These are phyloP conservation scores for Pimpla rufipes DNA, from an alignment of 2,888 invertebrate genomes.

Conservation along the genomic window DNA sequence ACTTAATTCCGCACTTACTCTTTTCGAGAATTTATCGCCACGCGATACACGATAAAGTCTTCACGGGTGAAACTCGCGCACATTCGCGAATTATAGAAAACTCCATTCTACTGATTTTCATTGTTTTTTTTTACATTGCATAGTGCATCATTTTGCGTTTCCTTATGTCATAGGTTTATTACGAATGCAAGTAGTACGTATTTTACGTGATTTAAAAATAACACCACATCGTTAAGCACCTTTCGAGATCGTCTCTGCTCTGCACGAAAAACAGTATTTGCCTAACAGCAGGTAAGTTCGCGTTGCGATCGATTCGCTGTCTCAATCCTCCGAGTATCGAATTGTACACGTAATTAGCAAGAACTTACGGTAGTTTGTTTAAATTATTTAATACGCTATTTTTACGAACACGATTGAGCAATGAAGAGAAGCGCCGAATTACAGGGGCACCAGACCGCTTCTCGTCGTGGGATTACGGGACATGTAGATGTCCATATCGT, in stretches of 20 bases:
- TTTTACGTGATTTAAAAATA: constrained; percentile 17
- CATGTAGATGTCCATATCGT: constrained; percentile 98
- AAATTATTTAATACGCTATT: constrained; percentile 15
- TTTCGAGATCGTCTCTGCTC: constrained; percentile 19
- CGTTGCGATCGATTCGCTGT: not conserved
- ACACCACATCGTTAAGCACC: constrained; percentile 39
- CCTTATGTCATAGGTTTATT: constrained; percentile 1
- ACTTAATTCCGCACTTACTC: constrained; percentile 26
- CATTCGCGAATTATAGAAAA: constrained; percentile 16
- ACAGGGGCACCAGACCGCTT: constrained; percentile 94
- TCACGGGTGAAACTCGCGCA: not conserved
- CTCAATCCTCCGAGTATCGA: not conserved
- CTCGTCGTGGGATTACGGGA: constrained; percentile 95
- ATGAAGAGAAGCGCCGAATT: constrained; percentile 66
- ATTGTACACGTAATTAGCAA: constrained; percentile 24
- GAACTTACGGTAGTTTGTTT: constrained; percentile 9
- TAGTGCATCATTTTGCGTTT: constrained; percentile 4
- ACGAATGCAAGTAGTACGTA: constrained; percentile 27
- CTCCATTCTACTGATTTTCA: constrained; percentile 32
- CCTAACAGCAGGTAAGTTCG: constrained; percentile 13
- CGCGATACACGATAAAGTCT: constrained; percentile 1
- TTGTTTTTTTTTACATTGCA: constrained; percentile 17
- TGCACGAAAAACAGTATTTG: constrained; percentile 6
- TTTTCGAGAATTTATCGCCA: constrained; percentile 19
- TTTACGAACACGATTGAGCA: constrained; percentile 70